Percentiles rank a stretch among this genome's conserved stretches.
Evolutionary conservation across 2,888 invertebrate genomes (phyloP).

Genomic region (Arctia plantaginis): DNA sequence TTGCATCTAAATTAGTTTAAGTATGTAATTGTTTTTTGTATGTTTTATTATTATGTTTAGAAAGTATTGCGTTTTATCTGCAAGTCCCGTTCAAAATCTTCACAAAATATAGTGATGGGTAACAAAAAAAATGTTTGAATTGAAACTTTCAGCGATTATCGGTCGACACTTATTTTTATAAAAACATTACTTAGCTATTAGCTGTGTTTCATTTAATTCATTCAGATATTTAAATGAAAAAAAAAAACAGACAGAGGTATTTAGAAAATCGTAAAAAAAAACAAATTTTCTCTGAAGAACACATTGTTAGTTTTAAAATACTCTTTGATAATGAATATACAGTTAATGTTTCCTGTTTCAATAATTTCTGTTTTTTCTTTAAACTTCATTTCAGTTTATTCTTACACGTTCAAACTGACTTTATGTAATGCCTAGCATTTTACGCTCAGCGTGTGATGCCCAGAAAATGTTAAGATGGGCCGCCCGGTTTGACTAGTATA

Average conservation of each 20-base stretch:
- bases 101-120: too few relatives aligned
- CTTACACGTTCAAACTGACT: neutral
- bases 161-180: too few relatives aligned
- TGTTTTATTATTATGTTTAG: too few relatives aligned
- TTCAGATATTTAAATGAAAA: too few relatives aligned
- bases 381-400: neutral
- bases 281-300: neutral
- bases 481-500: neutral
- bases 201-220: too few relatives aligned
- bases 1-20: too few relatives aligned
- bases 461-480: neutral
- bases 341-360: neutral
- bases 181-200: too few relatives aligned
- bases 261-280: neutral
- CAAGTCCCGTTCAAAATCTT: too few relatives aligned
- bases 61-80: too few relatives aligned
- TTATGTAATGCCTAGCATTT: neutral
- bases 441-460: neutral
- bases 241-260: neutral
- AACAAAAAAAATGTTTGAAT: too few relatives aligned
- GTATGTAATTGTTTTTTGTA: too few relatives aligned
- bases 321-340: neutral
- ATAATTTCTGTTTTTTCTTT: neutral
- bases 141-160: too few relatives aligned
- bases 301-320: neutral